A percentile compares a stretch with the other conserved stretches of the same genome.
Evolutionary conservation across 2,797 vertebrate species (phyloP).

Genomic region (Gallirallus australis): DNA sequence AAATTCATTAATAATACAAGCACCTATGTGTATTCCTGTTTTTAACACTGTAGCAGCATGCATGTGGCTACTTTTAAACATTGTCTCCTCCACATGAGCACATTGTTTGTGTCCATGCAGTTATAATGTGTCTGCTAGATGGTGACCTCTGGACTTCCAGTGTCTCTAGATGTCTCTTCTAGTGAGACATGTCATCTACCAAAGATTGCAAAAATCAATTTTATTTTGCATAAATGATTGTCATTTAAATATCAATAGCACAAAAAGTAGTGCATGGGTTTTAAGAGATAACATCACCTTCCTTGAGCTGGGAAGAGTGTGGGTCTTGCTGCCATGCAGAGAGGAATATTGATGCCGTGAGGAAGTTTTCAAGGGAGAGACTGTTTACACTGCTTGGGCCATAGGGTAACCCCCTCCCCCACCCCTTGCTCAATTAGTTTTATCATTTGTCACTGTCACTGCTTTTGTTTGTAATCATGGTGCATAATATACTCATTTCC

Average conservation of each 20-base stretch:
- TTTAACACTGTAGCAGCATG: not conserved
- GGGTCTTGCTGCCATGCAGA: not conserved
- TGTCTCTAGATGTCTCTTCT: not conserved
- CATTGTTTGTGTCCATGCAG: not conserved
- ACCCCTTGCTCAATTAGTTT: not conserved
- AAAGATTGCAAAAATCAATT: not conserved
- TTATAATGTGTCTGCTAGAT: not conserved
- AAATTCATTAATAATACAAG: not conserved
- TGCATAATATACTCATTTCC: not conserved
- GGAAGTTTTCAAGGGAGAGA: not conserved
- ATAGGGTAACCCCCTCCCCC: not conserved
- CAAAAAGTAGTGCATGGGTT: not conserved
- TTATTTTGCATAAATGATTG: not conserved
- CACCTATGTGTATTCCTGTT: not conserved
- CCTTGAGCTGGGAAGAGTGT: not conserved
- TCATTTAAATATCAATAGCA: not conserved
- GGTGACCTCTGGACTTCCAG: not conserved
- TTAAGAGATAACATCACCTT: not conserved
- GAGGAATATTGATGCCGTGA: not conserved
- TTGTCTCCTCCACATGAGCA: not conserved
- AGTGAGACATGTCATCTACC: not conserved
- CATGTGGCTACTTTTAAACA: not conserved
- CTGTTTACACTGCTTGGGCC: not conserved
- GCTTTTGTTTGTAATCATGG: not conserved
- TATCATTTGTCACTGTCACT: not conserved